Base-by-base conservation (phyloP, 2,797 vertebrate species). In the Acropternis orthonyx region DNA sequence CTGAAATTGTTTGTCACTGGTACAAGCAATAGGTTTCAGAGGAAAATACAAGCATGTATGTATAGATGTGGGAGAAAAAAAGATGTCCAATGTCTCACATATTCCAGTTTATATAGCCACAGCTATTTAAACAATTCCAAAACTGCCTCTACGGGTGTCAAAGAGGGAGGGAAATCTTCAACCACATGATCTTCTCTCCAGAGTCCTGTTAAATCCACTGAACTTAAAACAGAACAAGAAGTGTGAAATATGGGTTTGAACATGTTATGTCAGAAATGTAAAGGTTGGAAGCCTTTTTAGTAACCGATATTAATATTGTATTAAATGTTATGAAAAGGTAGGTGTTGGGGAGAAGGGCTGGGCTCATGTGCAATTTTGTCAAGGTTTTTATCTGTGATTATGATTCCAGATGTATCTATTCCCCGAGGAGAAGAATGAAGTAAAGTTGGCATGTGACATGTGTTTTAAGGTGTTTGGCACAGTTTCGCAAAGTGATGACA, bases 221-320 rank as follows among this genome's bases (percentile, higher is more conserved):
- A 98, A 98, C 97, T 98, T 98, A 98, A 98, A 98, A 98, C 97
- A 96, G 98, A 98, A 98, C 97, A 98, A 97, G 96, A 97, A 97
- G 97, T 97, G 97, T 97, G 97, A 98, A 97, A 98, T 97, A 97
- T 97, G 97, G 97, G 97, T 97, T 98, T 98, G 97, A 98, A 98
- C 97, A 97, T 92, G 96, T 96, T 97, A 96, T 96, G 96, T 97
- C 97, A 97, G 98, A 97, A 97, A 96, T 91, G 79, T 96, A 97
- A 96, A 98, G 98, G 98, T 97, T 98, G 97, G 97, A 97, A 97
- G 97, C 95, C 97, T 97, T 98, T 97, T 98, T 94, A 93, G 97
- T 97, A 98, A 97, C 97, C 65, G 94, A 91, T 98, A 98, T 98
- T 98, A 98, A 98, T 98, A 98, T 98, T 98, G 97, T 97, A 98